A percentile compares a stretch with the other conserved stretches of the same genome.
phyloP scores from a whole-genome alignment of 2,113 vertebrate genomes.

The Centropristis striata region DNA sequence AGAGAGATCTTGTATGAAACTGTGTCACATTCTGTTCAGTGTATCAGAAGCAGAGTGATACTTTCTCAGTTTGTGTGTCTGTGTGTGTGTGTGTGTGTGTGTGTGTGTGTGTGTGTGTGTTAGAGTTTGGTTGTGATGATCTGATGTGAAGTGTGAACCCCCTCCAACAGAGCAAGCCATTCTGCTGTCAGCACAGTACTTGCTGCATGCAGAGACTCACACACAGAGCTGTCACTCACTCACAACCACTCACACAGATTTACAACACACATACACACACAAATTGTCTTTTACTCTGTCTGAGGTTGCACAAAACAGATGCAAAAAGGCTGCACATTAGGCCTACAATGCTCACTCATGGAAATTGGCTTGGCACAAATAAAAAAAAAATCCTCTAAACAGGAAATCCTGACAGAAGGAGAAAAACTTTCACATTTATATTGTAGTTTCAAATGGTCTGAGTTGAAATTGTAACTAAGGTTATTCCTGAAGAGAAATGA shows the following conservation, averaged over 20 bases:
- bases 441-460: neutral
- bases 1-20: constrained; percentile 24
- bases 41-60: constrained; percentile 5
- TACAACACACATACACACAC: constrained; percentile 25
- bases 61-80: neutral
- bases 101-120: constrained; percentile 20
- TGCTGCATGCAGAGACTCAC: constrained; percentile 61
- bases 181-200: constrained; percentile 67
- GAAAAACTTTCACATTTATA: neutral
- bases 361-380: neutral
- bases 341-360: neutral
- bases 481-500: neutral
- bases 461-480: neutral
- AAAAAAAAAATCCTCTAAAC: neutral
- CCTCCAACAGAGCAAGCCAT: constrained; percentile 69
- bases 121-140: constrained; percentile 44
- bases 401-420: neutral
- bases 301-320: constrained; percentile 7
- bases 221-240: constrained; percentile 70
- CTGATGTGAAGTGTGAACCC: constrained; percentile 65
- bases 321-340: neutral
- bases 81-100: constrained; percentile 28
- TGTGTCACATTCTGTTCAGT: constrained; percentile 40
- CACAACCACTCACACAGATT: constrained; percentile 24
- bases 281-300: neutral